Conservation (phyloP, 2,888 invertebrate species). For the Leistus spinibarbis region DNA sequence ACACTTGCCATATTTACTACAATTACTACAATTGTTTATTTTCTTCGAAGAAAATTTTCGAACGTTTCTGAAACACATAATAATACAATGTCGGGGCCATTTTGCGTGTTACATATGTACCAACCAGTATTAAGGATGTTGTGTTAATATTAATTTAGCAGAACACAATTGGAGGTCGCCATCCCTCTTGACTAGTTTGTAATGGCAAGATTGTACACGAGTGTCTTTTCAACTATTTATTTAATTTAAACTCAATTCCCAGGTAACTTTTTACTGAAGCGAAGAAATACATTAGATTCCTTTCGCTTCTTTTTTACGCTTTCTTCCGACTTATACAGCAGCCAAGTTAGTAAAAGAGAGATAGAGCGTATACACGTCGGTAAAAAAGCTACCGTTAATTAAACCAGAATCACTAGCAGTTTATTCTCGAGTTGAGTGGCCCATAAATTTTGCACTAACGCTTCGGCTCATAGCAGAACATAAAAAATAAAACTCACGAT, state of each 20-base stretch:
- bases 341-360: not conserved
- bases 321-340: not conserved
- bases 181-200: too few relatives aligned
- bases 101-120: too few relatives aligned
- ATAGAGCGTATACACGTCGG: not conserved
- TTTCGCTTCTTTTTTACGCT: not conserved
- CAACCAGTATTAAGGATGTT: too few relatives aligned
- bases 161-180: too few relatives aligned
- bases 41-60: too few relatives aligned
- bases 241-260: not conserved
- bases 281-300: not conserved
- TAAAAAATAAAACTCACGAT: slow-evolving; percentile 14
- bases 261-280: not conserved
- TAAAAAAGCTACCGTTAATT: slow-evolving; percentile 39
- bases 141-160: too few relatives aligned
- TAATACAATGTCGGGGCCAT: too few relatives aligned
- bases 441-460: slow-evolving; percentile 19
- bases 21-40: too few relatives aligned
- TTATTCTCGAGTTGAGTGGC: slow-evolving; percentile 30
- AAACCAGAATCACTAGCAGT: slow-evolving; percentile 41
- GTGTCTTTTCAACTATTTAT: not conserved
- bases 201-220: too few relatives aligned
- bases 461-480: slow-evolving; percentile 13
- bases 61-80: too few relatives aligned
- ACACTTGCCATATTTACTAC: too few relatives aligned